Base-by-base conservation (phyloP, 2,888 invertebrate species). In the Rhaphigaster nebulosa region DNA sequence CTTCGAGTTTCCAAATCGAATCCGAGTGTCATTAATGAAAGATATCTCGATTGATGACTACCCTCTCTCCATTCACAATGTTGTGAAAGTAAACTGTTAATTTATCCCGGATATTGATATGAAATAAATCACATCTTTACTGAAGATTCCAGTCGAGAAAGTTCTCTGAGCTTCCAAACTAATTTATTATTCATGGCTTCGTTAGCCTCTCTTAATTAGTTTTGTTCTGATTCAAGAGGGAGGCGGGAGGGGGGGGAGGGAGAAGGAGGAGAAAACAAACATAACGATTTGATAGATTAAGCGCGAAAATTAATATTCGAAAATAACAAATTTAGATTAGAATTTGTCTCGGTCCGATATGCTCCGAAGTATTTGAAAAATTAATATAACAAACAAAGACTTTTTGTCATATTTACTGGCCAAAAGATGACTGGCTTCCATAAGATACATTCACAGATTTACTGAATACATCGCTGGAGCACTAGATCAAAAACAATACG, bases 141-240 rank as follows among this genome's bases (percentile, higher is more conserved):
- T 15, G 5, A 15, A 12, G 29, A 3, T 4, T 10, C n/a, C n/a
- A 23, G n/a, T 8, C 18, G 65, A 18, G 65, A 65, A 65, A 65
- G 65, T 65, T 65, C 18, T 4, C 15, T 18, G 29, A 29, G 65
- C 29, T 1, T 12, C 18, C 4, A 3, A 4, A 15, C 65, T 65
- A 65, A 65, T 65, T 65, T 65, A 65, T 65, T 65, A 65, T 65
- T 65, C 65, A 65, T 65, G 29, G 18, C 29, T 65, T 65, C 65
- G 56, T 65, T n/a, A n/a, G 65, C 15, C 65, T 29, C 29, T 29
- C 29, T 29, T 65, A 65, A 65, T 65, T 65, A 65, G 65, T 65
- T 65, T 65, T n/a, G 65, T 65, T 65, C 65, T 65, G 65, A 65
- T 65, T 65, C 18, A 15, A 29, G 29, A 29, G 65, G n/a, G 60